Conservation (phyloP, 2,888 invertebrate species). For the Hypomecis punctinalis region DNA sequence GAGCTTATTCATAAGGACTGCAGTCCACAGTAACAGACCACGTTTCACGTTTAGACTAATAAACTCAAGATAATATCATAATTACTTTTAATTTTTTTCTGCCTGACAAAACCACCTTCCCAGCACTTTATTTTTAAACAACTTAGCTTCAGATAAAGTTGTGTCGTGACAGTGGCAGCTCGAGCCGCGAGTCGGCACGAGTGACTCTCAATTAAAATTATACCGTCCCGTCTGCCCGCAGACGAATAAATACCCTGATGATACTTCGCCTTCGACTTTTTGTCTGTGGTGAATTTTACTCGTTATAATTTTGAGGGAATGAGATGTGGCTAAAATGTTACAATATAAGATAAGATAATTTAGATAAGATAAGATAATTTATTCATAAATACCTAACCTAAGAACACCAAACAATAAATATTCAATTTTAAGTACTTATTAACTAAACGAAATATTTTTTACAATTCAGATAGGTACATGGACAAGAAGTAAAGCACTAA, state of each 20-base stretch:
- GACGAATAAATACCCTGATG: slow-evolving; percentile 43
- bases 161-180: slow-evolving; percentile 36
- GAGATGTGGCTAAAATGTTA: slow-evolving; percentile 42
- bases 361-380: too few relatives aligned
- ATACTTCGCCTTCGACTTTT: slow-evolving; percentile 47
- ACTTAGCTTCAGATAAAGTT: slow-evolving; percentile 31
- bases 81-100: too few relatives aligned
- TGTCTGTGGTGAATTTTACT: slow-evolving; percentile 47
- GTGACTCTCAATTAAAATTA: slow-evolving; percentile 62
- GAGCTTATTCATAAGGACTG: too few relatives aligned
- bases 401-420: too few relatives aligned
- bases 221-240: slow-evolving; percentile 51
- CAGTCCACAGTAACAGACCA: too few relatives aligned
- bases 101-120: slow-evolving; percentile 6
- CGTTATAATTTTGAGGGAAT: slow-evolving; percentile 38
- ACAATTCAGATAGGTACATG: too few relatives aligned
- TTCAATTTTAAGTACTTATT: too few relatives aligned
- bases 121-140: slow-evolving; percentile 22
- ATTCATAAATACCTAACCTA: too few relatives aligned
- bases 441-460: too few relatives aligned
- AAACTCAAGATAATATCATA: too few relatives aligned
- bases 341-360: slow-evolving; percentile 6
- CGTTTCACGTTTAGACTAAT: too few relatives aligned
- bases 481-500: too few relatives aligned
- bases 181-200: slow-evolving; percentile 47